A percentile compares a stretch with the other conserved stretches of the same genome.
These are phyloP conservation scores for Notolabrus celidotus DNA, from an alignment of 2,797 vertebrate genomes.

Conservation along the genomic window DNA sequence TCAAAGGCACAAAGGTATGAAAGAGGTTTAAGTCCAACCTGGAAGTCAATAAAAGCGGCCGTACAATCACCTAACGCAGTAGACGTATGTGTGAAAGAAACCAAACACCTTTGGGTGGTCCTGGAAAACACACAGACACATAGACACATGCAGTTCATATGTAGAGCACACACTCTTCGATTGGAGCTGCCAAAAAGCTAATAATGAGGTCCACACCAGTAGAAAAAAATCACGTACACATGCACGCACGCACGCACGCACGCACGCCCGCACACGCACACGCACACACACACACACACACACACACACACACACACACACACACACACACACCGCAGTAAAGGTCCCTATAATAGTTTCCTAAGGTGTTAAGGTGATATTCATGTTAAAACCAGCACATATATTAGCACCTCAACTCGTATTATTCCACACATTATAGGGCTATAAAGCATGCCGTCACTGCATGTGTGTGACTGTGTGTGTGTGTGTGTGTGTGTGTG, in stretches of 20 bases:
- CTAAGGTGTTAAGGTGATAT: constrained; percentile 55
- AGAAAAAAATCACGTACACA: constrained; percentile 8
- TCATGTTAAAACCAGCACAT: constrained; percentile 45
- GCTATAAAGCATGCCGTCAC: constrained; percentile 43
- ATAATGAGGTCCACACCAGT: constrained; percentile 29
- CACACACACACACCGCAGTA: constrained; percentile 4
- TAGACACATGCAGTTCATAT: not conserved
- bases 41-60: constrained; percentile 11
- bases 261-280: constrained; percentile 6
- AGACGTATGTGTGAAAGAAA: constrained; percentile 18
- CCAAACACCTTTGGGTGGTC: constrained; percentile 49
- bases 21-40: not conserved
- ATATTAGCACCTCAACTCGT: constrained; percentile 58
- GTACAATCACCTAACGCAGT: not conserved
- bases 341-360: constrained; percentile 32
- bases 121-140: constrained; percentile 18
- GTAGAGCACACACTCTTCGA: constrained; percentile 1
- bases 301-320: constrained; percentile 3
- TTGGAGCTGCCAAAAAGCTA: constrained; percentile 10
- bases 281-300: constrained; percentile 3
- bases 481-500: not conserved
- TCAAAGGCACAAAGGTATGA: not conserved
- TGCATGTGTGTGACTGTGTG: constrained; percentile 4
- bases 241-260: not conserved
- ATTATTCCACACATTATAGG: constrained; percentile 43